Evolutionary conservation across 1,140 invertebrate species (phyloP), one percentile per base, ranked within the genome.

Genomic region (Bombus confusus): DNA sequence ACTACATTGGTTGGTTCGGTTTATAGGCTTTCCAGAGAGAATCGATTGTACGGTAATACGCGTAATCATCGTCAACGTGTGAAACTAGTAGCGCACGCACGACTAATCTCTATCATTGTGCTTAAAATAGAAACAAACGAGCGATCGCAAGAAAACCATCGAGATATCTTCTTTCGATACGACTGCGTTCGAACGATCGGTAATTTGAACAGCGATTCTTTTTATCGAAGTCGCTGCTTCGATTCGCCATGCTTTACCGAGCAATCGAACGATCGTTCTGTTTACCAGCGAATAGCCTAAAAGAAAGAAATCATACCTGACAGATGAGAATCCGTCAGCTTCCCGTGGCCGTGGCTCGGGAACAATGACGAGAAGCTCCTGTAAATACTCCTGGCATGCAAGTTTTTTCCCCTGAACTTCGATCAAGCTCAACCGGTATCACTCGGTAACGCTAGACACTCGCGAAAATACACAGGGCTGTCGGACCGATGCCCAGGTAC

Each of bases 301-400:
- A 25, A 31, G 3, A 6, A 5, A 15, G 9, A n/a, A 66, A 41
- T 22, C 47, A 25, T 84, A 84, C 83, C 83, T 84, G 83, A 84
- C 76, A 80, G 76, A 80, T 59, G 83, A 84, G 83, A 84, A 72
- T 84, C 83, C 76, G 76, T 80, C 83, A 84, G 83, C 76, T 84
- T 71, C 83, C 83, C 83, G 52, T 79, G 76, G 83, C 83, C 66
- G 83, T 41, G 76, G 52, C 83, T 84, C 83, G 83, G 83, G 83
- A 80, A 84, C 76, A 72, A 80, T 43, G 75, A 84, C 75, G 66
- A 52, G 52, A 71, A n/a, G 76, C 66, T 80, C 52, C 76, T 22
- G 66, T 72, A 43, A 57, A 57, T 84, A 62, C 83, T 72, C 76
- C 83, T 84, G 66, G 83, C 83, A 84, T 84, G 83, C 83, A 84